Conservation (phyloP, 2,797 vertebrate species). For the Mormyrops boulengeri region DNA sequence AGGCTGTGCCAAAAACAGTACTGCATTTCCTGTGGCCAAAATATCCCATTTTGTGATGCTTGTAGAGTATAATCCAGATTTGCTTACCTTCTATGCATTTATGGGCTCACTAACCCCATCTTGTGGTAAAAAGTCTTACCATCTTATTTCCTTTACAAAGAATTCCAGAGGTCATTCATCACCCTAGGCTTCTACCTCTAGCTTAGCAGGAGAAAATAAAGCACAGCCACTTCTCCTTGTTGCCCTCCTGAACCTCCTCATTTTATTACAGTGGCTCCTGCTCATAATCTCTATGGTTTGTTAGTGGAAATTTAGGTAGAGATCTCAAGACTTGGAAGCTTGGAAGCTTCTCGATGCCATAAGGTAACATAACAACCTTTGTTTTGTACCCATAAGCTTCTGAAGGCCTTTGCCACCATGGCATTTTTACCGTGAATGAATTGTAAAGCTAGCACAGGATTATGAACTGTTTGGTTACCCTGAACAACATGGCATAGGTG, state of each 20-base stretch:
- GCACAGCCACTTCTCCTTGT: neutral
- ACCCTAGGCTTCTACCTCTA: neutral
- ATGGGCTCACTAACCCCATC: conserved; percentile 5
- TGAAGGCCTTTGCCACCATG: neutral
- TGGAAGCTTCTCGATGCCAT: neutral
- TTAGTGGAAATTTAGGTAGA: neutral
- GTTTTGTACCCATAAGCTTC: neutral
- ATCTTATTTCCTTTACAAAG: neutral
- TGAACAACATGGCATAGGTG: neutral
- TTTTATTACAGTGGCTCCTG: neutral
- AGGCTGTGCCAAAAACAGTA: neutral
- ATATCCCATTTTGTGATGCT: neutral
- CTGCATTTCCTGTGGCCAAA: neutral
- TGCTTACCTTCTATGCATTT: neutral
- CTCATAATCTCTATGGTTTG: neutral
- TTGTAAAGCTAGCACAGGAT: neutral
- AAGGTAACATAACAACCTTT: neutral
- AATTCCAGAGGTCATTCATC: neutral
- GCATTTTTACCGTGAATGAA: neutral
- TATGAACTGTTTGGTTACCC: neutral
- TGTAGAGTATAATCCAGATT: neutral
- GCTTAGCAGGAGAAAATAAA: neutral
- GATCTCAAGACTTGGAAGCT: neutral
- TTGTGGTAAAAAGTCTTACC: neutral
- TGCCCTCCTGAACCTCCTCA: neutral